Evolutionary conservation across 2,113 vertebrate species (phyloP), one percentile per base, ranked within the genome.

Genomic region (Orcinus orca): DNA sequence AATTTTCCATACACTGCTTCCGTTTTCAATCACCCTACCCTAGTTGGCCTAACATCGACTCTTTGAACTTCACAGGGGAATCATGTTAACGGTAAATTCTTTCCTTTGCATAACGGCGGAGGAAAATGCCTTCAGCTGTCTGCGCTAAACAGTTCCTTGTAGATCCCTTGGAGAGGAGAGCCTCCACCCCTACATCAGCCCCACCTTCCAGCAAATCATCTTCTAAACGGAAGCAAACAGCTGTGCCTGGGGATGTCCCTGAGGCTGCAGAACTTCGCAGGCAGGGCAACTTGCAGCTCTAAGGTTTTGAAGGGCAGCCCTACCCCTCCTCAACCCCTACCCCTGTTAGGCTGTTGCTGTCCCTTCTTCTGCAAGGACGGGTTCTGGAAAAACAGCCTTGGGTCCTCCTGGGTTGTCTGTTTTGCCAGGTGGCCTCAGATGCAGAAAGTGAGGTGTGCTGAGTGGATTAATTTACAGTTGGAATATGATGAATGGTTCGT

Each of bases 61-160:
- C 97, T 95, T 86, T 86, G 93, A 92, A 85, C 83, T 93, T 84
- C 73, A 15, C 67, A n/a, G 62, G 74, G 63, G 47, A 81, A 73
- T 68, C 38, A 38, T 65, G 76, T 83, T 86, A 82, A 93, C 88
- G 80, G 76, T 82, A 41, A 76, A 76, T 84, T 92, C 84, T 88
- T 47, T 80, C 88, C 50, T 92, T 0, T 60, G 70, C 60, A 18
- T 41, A 68, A 77, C 50, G 25, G 60, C 58, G 62, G 29, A 88
- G 29, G 62, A 88, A 95, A 79, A 91, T 74, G 70, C 21, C 67
- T 87, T 85, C 26, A 25, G 1, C 14, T 38, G 17, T 76, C 63
- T 38, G 38, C 17, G 44, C 20, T 70, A 68, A 86, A 33, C 65
- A 8, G 15, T 41, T 53, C 60, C 62, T 63, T 31, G 65, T 36